Conservation (phyloP, 2,888 invertebrate genomes). For the Fragum whitleyi region DNA sequence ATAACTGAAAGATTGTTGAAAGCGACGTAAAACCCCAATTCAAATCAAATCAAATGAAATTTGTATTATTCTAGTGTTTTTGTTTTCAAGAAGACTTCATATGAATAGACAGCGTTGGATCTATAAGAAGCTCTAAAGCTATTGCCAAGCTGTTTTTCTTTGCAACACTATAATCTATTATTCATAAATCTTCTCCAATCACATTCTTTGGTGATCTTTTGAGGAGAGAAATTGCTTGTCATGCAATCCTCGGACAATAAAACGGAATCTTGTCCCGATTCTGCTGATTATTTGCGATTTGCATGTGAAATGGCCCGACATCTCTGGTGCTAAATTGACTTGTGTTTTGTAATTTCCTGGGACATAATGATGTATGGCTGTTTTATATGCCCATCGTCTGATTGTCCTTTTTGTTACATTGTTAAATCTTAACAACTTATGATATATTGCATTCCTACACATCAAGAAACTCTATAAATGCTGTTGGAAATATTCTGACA, state of each 20-base stretch:
- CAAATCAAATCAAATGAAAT: too few relatives aligned
- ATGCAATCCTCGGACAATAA: constrained; percentile 16
- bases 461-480: background rate
- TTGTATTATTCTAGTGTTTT: too few relatives aligned
- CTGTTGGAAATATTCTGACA: background rate
- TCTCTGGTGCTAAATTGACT: constrained; percentile 20
- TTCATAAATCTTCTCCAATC: constrained; percentile 15
- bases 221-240: constrained; percentile 15
- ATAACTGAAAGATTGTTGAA: too few relatives aligned
- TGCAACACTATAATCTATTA: background rate
- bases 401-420: constrained; percentile 10
- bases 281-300: constrained; percentile 16
- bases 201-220: constrained; percentile 18
- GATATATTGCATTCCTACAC: constrained; percentile 1
- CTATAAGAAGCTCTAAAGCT: too few relatives aligned
- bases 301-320: constrained; percentile 21
- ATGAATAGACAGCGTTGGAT: too few relatives aligned
- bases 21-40: too few relatives aligned
- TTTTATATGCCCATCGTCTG: constrained; percentile 18
- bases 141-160: too few relatives aligned
- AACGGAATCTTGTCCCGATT: constrained; percentile 8
- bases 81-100: too few relatives aligned
- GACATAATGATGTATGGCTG: constrained; percentile 17
- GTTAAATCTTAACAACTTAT: constrained; percentile 4
- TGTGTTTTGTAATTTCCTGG: background rate